A percentile compares a stretch with the other conserved stretches of the same genome.
phyloP scores from a whole-genome alignment of 2,888 invertebrate species.

The Encarsia formosa region DNA sequence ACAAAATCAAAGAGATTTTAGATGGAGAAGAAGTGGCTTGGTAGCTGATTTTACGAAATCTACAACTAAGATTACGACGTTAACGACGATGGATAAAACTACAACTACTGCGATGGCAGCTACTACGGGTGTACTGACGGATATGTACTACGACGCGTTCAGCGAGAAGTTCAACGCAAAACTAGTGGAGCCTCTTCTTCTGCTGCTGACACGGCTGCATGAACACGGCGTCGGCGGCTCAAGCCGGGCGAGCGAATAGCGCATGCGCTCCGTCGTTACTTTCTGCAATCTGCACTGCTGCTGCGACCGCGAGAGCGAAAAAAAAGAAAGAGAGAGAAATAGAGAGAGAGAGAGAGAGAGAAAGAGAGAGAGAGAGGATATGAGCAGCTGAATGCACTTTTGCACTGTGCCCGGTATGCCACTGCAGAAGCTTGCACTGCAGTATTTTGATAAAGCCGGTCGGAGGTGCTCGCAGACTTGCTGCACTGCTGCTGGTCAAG shows the following conservation, averaged over 20 bases:
- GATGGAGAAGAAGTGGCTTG: neutral
- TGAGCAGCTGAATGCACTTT: conserved; percentile 27
- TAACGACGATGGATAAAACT: neutral
- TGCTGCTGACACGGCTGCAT: too few relatives aligned
- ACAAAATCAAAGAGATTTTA: neutral
- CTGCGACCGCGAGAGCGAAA: conserved; percentile 17
- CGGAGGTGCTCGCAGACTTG: too few relatives aligned
- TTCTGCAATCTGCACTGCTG: conserved; percentile 16
- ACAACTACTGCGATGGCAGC: neutral
- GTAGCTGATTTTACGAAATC: too few relatives aligned
- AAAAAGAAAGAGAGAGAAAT: too few relatives aligned
- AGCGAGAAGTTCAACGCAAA: conserved; percentile 52
- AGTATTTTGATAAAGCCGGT: too few relatives aligned
- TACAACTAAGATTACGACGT: conserved; percentile 1
- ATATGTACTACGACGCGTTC: conserved; percentile 52
- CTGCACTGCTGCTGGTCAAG: too few relatives aligned
- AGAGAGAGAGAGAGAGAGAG: too few relatives aligned
- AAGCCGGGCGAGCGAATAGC: too few relatives aligned
- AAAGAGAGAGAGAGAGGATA: neutral
- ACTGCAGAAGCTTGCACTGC: too few relatives aligned
- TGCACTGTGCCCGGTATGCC: too few relatives aligned
- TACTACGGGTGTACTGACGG: too few relatives aligned
- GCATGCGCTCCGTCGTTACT: too few relatives aligned
- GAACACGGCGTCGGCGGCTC: conserved; percentile 53
- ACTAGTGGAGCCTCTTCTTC: conserved; percentile 41